Evolutionary conservation across 1,140 invertebrate genomes (phyloP), one percentile per base, ranked within the genome.

Genomic region (Leucophenga varia): DNA sequence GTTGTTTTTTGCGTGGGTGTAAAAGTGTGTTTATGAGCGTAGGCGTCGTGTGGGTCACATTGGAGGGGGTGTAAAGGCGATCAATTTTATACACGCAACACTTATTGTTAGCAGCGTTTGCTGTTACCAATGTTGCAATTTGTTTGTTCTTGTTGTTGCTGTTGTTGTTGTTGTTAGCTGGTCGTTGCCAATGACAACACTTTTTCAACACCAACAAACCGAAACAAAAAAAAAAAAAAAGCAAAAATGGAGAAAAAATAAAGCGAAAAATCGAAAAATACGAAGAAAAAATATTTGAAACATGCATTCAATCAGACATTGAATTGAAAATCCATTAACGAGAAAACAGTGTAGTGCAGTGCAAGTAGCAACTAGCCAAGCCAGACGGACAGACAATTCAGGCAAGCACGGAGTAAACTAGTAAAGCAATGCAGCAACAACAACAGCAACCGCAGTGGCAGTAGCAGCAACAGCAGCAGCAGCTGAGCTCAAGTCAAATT

Each of bases 261-360:
- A n/a, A n/a, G n/a, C n/a, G n/a, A n/a, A n/a, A n/a, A n/a, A n/a
- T n/a, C n/a, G n/a, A n/a, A n/a, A n/a, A n/a, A n/a, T n/a, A n/a
- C n/a, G n/a, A n/a, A n/a, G n/a, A n/a, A 57, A 52, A 63, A 59
- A 25, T 25, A 10, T 25, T n/a, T 25, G 22, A 25, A 67, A 63
- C 67, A 65, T 67, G 63, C 64, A 68, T 67, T 63, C 64, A 67
- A 67, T 67, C 63, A 67, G 64, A 63, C 59, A 59, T 59, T 68
- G 63, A 67, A 67, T 67, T 67, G 63, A 67, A 67, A 67, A 67
- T 67, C 63, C 63, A 67, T 67, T 67, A 67, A 67, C 63, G 63
- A 67, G 59, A 63, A 67, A 37, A 19, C 64, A 57, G 59, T 34
- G n/a, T n/a, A n/a, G 48, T 4, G 31, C 31, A 4, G 13, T 34